These are phyloP conservation scores for Crotalus tigris DNA, from an alignment of 2,113 vertebrate species.

Conservation along the genomic window DNA sequence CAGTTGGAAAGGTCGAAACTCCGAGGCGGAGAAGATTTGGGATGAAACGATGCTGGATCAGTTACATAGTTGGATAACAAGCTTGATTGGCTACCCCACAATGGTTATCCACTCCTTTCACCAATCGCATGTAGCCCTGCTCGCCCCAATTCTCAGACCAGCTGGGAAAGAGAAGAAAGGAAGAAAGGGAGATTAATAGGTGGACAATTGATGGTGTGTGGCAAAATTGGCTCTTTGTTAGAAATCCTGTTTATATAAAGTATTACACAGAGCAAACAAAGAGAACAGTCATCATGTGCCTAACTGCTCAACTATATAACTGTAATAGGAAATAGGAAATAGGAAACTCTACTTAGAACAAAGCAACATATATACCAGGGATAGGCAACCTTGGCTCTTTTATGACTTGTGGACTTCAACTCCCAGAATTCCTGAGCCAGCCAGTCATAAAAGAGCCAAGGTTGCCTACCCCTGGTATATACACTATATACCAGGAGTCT, in stretches of 20 bases:
- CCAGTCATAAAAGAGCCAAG: too few species aligned
- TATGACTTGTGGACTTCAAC: too few species aligned
- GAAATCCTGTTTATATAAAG: neutral
- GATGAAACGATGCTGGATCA: neutral
- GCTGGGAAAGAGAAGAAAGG: constrained; percentile 26
- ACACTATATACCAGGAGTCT: too few species aligned
- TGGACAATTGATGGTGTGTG: neutral
- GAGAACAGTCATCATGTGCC: neutral
- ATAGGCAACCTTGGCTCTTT: too few species aligned
- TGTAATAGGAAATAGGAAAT: neutral
- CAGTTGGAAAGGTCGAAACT: neutral
- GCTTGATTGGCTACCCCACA: constrained; percentile 48
- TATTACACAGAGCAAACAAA: neutral
- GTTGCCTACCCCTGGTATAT: too few species aligned
- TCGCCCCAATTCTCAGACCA: constrained; percentile 40
- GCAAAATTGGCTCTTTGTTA: neutral
- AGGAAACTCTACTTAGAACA: neutral
- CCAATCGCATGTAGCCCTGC: constrained; percentile 48
- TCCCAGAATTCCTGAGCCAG: too few species aligned
- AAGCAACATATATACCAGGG: too few species aligned
- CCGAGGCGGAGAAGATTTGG: neutral
- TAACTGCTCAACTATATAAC: neutral
- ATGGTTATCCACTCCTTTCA: constrained; percentile 1
- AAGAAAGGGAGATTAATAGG: neutral
- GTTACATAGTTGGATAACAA: constrained; percentile 39